These are phyloP conservation scores for Clarias batrachus DNA, from an alignment of 2,113 vertebrate genomes.

Conservation along the genomic window DNA sequence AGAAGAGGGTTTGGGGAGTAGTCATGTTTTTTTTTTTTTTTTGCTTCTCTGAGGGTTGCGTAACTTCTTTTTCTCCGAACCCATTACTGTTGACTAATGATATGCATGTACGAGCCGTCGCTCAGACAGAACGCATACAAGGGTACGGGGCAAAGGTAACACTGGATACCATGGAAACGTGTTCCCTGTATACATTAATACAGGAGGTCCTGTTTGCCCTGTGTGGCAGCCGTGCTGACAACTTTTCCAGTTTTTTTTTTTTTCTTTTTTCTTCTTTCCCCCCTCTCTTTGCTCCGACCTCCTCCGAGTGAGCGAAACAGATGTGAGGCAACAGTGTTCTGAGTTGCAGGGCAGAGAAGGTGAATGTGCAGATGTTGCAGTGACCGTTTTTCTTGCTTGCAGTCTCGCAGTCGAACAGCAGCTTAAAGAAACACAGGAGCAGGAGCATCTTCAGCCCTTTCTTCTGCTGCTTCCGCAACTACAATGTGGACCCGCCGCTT, in stretches of 20 bases:
- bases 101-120: conserved; percentile 12
- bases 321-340: conserved; percentile 40
- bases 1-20: conserved; percentile 6
- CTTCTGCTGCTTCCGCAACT: conserved; percentile 98
- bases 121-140: conserved; percentile 15
- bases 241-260: conserved; percentile 26
- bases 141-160: conserved; percentile 43
- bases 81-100: conserved; percentile 21
- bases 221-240: conserved; percentile 13
- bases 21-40: neutral
- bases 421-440: conserved; percentile 91
- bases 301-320: conserved; percentile 28
- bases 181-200: conserved; percentile 47
- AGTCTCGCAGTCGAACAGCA: conserved; percentile 87
- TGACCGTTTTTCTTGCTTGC: conserved; percentile 46
- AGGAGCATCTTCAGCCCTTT: conserved; percentile 95
- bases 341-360: conserved; percentile 51
- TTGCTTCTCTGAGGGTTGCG: conserved; percentile 32
- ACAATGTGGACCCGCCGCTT: conserved; percentile 85
- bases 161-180: conserved; percentile 34
- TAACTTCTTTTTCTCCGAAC: conserved; percentile 39
- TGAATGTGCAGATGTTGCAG: conserved; percentile 49
- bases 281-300: conserved; percentile 32
- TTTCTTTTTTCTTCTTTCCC: too few species aligned
- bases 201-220: conserved; percentile 37